Evolutionary conservation across 2,888 invertebrate species (phyloP), one percentile per base, ranked within the genome.

Genomic region (Helleia helle): DNA sequence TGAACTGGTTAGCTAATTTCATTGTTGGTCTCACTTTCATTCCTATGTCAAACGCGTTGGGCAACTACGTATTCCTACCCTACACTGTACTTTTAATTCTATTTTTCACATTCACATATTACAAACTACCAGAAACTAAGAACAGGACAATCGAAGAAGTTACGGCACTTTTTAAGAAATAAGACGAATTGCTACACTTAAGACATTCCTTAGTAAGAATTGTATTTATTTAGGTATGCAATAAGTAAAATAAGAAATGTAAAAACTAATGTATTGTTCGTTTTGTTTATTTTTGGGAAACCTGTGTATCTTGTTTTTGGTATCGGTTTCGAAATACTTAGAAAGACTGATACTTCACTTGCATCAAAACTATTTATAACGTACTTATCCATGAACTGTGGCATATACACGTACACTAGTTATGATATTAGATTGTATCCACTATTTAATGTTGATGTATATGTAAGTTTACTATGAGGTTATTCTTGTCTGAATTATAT

Each of bases 1-100:
- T 85, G 40, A 86, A 86, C 56, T 86, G 86, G 86, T 71, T 84
- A 34, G 84, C 86, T 7, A 86, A 86, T 59, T 85, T 86, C 43
- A 57, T 85, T n/a, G 77, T 86, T n/a, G 83, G 84, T 1, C 54
- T 86, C 4, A 64, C 75, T 0, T 86, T 86, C 56, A 69, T 81
- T 25, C 63, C 74, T 3, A 65, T 86, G 67, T 66, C 64, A 1
- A 51, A 62, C 0, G 66, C 65, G 1, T 57, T 86, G 13, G 73
- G 67, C 11, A 68, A 80, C 54, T 80, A 64, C 41, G 83, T 84
- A 18, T 86, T 86, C 62, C 48, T 86, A 48, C 86, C 85, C 2
- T 86, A 64, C 55, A 84, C 85, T 12, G 65, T 66, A 12, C 67
- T 86, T 1, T 57, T 86, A 8, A 66, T 83, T 18, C 29, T 85